Percentiles rank a stretch among this genome's conserved stretches.
phyloP scores from a whole-genome alignment of 2,888 invertebrate genomes.

The Leucoptera coffeella region DNA sequence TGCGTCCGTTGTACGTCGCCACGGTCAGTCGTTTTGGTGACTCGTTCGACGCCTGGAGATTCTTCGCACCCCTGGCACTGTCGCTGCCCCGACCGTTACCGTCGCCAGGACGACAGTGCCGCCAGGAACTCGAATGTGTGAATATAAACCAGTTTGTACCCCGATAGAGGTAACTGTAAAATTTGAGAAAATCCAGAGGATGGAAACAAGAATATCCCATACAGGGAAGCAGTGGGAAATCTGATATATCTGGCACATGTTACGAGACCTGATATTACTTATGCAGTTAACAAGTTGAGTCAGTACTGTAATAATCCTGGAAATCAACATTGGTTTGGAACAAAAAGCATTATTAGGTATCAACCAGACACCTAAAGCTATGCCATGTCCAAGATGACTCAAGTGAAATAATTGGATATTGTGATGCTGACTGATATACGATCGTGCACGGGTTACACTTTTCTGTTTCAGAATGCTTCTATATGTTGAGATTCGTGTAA shows the following conservation, averaged over 20 bases:
- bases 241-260: conserved; percentile 3
- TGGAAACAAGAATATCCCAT: conserved; percentile 4
- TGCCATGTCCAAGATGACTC: conserved; percentile 5
- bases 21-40: no score
- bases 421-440: conserved; percentile 8
- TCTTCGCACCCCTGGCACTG: no score
- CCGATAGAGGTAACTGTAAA: conserved; percentile 3
- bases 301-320: conserved; percentile 4
- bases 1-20: no score
- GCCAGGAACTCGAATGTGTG: no score
- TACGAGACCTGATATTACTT: conserved; percentile 6
- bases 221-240: conserved; percentile 3
- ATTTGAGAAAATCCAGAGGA: conserved; percentile 4
- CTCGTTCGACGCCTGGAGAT: no score
- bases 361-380: conserved; percentile 4
- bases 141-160: conserved; percentile 3
- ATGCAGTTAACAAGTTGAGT: conserved; percentile 4
- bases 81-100: no score
- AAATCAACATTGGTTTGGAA: conserved; percentile 6
- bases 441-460: conserved; percentile 7
- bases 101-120: no score
- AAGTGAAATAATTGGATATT: conserved; percentile 8
- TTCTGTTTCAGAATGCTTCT: conserved; percentile 7
- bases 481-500: conserved; percentile 7
- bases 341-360: conserved; percentile 6